Evolutionary conservation across 1,140 invertebrate species (phyloP).

Genomic region (Diploscapter pachys): DNA sequence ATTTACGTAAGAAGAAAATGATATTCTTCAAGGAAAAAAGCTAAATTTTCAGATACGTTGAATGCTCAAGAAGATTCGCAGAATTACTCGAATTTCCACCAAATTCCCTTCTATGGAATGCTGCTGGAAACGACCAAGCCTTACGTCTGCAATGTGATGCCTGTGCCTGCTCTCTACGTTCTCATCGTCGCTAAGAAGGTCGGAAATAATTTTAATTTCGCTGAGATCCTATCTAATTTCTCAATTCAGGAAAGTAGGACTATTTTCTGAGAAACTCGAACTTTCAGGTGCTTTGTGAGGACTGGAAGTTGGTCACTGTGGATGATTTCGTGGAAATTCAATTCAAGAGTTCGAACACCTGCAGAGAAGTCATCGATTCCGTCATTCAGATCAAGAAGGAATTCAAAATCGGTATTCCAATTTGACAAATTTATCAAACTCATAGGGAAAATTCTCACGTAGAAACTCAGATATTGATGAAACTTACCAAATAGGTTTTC

Average conservation of each 20-base stretch:
- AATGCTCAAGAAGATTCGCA: constrained; percentile 3
- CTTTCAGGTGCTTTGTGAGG: constrained; percentile 20
- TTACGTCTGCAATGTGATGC: constrained; percentile 33
- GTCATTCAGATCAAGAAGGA: constrained; percentile 20
- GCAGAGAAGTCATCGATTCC: constrained; percentile 5
- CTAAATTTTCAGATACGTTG: constrained; percentile 5
- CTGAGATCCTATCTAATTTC: background rate
- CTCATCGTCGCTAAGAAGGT: constrained; percentile 29
- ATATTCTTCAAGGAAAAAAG: background rate
- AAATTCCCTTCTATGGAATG: constrained; percentile 23
- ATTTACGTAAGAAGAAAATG: constrained; percentile 21
- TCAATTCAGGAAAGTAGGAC: background rate
- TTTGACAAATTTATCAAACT: constrained; percentile 7
- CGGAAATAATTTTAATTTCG: background rate
- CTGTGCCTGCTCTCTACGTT: constrained; percentile 16
- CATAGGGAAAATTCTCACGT: no score
- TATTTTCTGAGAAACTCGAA: background rate
- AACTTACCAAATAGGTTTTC: no score
- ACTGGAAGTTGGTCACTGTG: constrained; percentile 19
- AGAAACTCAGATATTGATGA: no score
- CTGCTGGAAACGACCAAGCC: constrained; percentile 31
- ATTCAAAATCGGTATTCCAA: constrained; percentile 11
- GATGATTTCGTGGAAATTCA: constrained; percentile 29
- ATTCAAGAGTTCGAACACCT: constrained; percentile 8
- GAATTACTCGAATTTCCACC: constrained; percentile 8